Evolutionary conservation across 1,140 invertebrate genomes (phyloP).

Genomic region (Hycleus phaleratus): DNA sequence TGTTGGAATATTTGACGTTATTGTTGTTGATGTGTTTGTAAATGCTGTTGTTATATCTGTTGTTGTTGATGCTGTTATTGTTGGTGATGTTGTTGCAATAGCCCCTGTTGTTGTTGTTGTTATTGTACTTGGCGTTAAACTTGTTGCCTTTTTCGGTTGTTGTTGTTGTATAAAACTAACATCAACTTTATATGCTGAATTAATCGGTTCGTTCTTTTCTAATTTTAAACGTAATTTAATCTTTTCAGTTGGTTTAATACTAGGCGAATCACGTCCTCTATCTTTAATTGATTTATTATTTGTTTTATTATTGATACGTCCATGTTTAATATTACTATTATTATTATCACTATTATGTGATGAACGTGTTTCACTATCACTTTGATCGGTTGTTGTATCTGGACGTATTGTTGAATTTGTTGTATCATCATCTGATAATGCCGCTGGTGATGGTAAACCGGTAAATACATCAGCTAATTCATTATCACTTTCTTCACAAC

Average conservation of each 20-base stretch:
- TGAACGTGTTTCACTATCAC: constrained; percentile 56
- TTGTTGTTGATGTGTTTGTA: background rate
- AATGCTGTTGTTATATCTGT: background rate
- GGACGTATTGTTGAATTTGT: constrained; percentile 38
- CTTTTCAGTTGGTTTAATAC: constrained; percentile 55
- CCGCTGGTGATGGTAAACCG: constrained; percentile 30
- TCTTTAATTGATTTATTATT: constrained; percentile 24
- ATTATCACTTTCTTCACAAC: constrained; percentile 42
- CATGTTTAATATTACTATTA: constrained; percentile 26
- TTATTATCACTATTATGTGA: constrained; percentile 45
- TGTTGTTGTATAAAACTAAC: constrained; percentile 60
- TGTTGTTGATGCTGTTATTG: constrained; percentile 16
- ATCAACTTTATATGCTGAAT: constrained; percentile 71
- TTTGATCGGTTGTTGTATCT: constrained; percentile 46
- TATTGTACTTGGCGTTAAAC: constrained; percentile 22
- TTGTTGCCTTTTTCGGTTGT: constrained; percentile 41
- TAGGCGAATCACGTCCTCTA: constrained; percentile 36
- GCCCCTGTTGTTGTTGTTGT: background rate
- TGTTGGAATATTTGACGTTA: background rate
- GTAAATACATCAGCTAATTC: constrained; percentile 37
- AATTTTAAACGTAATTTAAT: constrained; percentile 77
- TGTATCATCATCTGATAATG: constrained; percentile 34
- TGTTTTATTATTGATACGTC: constrained; percentile 24
- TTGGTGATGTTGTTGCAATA: background rate
- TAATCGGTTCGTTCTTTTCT: constrained; percentile 71